A percentile compares a stretch with the other conserved stretches of the same genome.
These are phyloP conservation scores for Scrobipalpa costella DNA, from an alignment of 2,888 invertebrate species.

Conservation along the genomic window DNA sequence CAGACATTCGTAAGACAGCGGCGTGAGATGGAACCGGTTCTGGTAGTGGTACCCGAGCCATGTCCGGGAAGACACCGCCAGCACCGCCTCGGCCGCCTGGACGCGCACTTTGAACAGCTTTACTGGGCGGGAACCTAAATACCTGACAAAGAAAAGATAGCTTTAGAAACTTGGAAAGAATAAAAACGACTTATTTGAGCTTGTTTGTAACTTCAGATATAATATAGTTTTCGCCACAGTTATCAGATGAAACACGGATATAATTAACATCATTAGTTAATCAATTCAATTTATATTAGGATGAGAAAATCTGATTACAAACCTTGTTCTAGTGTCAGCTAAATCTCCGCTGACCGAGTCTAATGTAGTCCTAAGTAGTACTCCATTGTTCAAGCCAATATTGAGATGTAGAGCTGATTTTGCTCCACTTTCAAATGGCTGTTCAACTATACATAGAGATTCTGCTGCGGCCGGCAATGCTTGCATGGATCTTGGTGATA, in stretches of 20 bases:
- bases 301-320: not conserved
- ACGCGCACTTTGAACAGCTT: conserved; percentile 97
- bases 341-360: conserved; percentile 98
- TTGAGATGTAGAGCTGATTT: conserved; percentile 92
- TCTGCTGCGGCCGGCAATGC: conserved; percentile 97
- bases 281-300: not conserved
- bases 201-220: not conserved
- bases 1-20: conserved; percentile 96
- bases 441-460: conserved; percentile 97
- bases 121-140: conserved; percentile 96
- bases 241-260: conserved; percentile 83
- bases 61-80: conserved; percentile 98
- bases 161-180: not conserved
- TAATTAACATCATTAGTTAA: conserved; percentile 6
- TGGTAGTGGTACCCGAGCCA: conserved; percentile 99
- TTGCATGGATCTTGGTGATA: conserved; percentile 97
- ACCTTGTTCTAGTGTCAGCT: conserved; percentile 97
- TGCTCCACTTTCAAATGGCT: conserved; percentile 85
- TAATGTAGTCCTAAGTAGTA: conserved; percentile 94
- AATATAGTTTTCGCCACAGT: conserved; percentile 66
- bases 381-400: conserved; percentile 98
- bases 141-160: conserved; percentile 64
- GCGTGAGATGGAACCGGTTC: conserved; percentile 96
- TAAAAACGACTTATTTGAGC: not conserved
- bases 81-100: conserved; percentile 97